Base-by-base conservation (phyloP, 2,113 vertebrate species). In the Megaceryle maxima region DNA sequence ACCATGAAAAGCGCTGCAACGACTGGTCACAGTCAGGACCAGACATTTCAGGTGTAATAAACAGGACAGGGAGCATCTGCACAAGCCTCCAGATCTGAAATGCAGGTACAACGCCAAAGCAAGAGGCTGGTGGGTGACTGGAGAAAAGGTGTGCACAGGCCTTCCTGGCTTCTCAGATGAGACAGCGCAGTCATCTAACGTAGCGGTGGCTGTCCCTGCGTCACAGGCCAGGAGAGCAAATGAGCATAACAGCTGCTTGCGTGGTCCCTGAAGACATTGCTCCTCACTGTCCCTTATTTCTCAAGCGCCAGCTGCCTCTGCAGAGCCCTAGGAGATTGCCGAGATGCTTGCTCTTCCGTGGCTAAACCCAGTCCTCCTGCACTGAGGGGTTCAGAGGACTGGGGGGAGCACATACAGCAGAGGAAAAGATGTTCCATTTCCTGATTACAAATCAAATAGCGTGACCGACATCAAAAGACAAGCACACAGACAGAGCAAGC, bases 401-500 rank as follows among this genome's bases (percentile, higher is more conserved):
- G 20, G 44, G 37, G 55, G 28, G n/a, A 56, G 37, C 31, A 62
- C 56, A 85, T 4, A 24, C 31, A 68, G 62, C 46, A 60, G 43
- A 74, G 78, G 44, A 70, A 66, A 53, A 89, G 29, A 31, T 1
- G 0, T 48, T 85, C 59, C n/a, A 59, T 63, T 85, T 88, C 68
- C 78, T 74, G 69, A n/a, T 53, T 41, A 48, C 87, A 78, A 91
- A 84, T 82, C 90, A 83, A 75, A 76, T 22, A 75, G 90, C 39
- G 12, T 84, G 77, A 91, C 90, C 94, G 96, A 84, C 95, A 93
- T 82, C 50, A 17, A 44, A 56, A 72, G 92, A 95, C 84, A 91
- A 70, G 78, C 51, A 48, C 29, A 67, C 64, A 87, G 64, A 68
- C 2, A 3, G 63, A 84, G 55, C 56, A 72, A 81, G n/a, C 56